Evolutionary conservation across 2,888 invertebrate genomes (phyloP).

Genomic region (Augiades crinisus): DNA sequence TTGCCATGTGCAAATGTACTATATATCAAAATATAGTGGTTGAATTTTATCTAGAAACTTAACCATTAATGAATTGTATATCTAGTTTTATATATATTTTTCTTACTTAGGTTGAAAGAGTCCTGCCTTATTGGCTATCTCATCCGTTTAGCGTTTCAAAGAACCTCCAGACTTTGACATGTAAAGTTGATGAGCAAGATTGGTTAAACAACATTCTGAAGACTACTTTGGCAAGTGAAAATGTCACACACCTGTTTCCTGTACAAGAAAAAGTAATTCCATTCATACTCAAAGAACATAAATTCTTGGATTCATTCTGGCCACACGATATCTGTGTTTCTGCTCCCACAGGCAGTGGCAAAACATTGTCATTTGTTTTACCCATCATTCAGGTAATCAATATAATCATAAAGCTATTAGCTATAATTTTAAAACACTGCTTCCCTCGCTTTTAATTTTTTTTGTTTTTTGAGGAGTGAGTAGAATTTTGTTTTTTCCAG

Average conservation of each 20-base stretch:
- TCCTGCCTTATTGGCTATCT: conserved; percentile 93
- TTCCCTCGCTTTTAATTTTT: no score
- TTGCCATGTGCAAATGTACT: no score
- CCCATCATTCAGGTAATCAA: conserved; percentile 89
- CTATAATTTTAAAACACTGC: no score
- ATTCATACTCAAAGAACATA: conserved; percentile 85
- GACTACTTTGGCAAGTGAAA: conserved; percentile 84
- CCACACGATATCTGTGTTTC: conserved; percentile 97
- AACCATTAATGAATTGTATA: neutral
- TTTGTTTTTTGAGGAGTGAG: no score
- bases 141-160: conserved; percentile 90
- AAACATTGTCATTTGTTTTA: conserved; percentile 96
- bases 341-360: conserved; percentile 98
- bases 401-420: no score
- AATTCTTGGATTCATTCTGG: conserved; percentile 82
- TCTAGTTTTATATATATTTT: neutral
- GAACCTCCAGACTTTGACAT: conserved; percentile 81
- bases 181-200: conserved; percentile 77
- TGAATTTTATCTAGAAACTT: no score
- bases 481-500: conserved; percentile 66
- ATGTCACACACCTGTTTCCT: conserved; percentile 91
- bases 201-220: conserved; percentile 84
- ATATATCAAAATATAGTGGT: no score
- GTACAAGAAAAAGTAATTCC: conserved; percentile 91
- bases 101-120: conserved; percentile 84